Evolutionary conservation across 2,888 invertebrate species (phyloP).

Genomic region (Silvanus unidentatus): DNA sequence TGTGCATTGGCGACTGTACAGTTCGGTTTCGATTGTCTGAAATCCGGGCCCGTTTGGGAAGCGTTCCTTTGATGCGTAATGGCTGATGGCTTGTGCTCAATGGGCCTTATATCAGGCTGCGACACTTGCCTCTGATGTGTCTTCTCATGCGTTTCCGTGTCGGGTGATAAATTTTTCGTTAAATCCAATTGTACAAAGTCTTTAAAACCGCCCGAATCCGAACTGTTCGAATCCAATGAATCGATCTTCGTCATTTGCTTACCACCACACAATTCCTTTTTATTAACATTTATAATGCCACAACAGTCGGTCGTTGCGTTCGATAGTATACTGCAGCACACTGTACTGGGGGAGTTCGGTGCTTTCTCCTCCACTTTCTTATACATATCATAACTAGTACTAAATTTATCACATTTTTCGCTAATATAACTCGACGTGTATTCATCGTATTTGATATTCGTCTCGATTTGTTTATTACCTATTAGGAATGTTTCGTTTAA

Average conservation of each 20-base stretch:
- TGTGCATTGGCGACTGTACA: slow-evolving; percentile 40
- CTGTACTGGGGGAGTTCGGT: slow-evolving; percentile 45
- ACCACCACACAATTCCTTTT: slow-evolving; percentile 38
- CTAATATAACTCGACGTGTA: slow-evolving; percentile 27
- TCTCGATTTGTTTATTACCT: slow-evolving; percentile 20
- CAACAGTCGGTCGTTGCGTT: slow-evolving; percentile 46
- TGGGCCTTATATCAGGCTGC: slow-evolving; percentile 36
- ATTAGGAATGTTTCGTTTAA: slow-evolving; percentile 6
- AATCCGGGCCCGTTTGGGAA: slow-evolving; percentile 34
- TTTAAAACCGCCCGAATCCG: slow-evolving; percentile 47
- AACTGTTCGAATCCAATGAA: slow-evolving; percentile 45
- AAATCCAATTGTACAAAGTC: slow-evolving; percentile 43
- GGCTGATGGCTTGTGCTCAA: slow-evolving; percentile 28
- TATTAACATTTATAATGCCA: slow-evolving; percentile 41
- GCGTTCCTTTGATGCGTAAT: slow-evolving; percentile 37
- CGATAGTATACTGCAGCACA: slow-evolving; percentile 46
- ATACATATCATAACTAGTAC: slow-evolving; percentile 26
- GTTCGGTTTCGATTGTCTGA: slow-evolving; percentile 27
- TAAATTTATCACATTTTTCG: slow-evolving; percentile 40
- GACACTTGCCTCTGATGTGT: slow-evolving; percentile 40
- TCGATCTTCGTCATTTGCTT: slow-evolving; percentile 43
- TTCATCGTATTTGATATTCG: slow-evolving; percentile 28
- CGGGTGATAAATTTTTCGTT: slow-evolving; percentile 22
- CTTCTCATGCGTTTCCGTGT: slow-evolving; percentile 13
- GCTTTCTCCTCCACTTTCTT: slow-evolving; percentile 34